A percentile compares a stretch with the other conserved stretches of the same genome.
Conservation (phyloP, 2,888 invertebrate species). For the Troides oblongomaculatus region DNA sequence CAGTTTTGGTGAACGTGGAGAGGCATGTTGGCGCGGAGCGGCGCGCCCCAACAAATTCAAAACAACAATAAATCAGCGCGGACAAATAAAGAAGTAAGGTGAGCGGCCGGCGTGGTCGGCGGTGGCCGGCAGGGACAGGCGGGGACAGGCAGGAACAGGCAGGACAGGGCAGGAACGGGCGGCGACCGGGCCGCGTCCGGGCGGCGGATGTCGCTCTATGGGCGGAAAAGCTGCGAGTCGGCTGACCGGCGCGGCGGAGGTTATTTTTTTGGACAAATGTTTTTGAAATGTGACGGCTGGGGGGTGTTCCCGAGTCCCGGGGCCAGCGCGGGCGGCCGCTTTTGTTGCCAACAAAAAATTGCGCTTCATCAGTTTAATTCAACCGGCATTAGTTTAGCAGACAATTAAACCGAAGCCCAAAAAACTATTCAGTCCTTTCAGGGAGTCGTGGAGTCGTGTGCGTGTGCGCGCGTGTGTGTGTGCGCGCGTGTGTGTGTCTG, state of each 20-base stretch:
- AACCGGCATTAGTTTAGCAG: not conserved
- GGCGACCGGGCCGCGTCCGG: constrained; percentile 58
- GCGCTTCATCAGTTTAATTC: constrained; percentile 4
- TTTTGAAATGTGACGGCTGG: constrained; percentile 22
- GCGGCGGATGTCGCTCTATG: constrained; percentile 68
- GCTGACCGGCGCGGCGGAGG: constrained; percentile 62
- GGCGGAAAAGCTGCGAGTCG: constrained; percentile 70
- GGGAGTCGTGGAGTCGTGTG: too few species aligned
- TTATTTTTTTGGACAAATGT: constrained; percentile 39
- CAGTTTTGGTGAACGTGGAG: constrained; percentile 64
- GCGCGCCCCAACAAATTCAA: constrained; percentile 66
- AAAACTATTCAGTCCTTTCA: not conserved
- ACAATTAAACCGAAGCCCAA: not conserved
- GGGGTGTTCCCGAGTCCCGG: constrained; percentile 15
- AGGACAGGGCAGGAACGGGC: constrained; percentile 47
- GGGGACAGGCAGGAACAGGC: constrained; percentile 46
- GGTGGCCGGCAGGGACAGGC: constrained; percentile 52
- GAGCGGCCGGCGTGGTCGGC: constrained; percentile 78
- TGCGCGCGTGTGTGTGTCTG: too few species aligned
- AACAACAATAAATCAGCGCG: constrained; percentile 74
- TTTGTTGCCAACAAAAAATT: constrained; percentile 10
- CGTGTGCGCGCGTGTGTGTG: too few species aligned
- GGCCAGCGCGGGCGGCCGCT: not conserved
- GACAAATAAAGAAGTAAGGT: constrained; percentile 79
- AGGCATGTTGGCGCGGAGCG: constrained; percentile 62